phyloP scores from a whole-genome alignment of 1,140 invertebrate genomes.

The Chelonus insularis region DNA sequence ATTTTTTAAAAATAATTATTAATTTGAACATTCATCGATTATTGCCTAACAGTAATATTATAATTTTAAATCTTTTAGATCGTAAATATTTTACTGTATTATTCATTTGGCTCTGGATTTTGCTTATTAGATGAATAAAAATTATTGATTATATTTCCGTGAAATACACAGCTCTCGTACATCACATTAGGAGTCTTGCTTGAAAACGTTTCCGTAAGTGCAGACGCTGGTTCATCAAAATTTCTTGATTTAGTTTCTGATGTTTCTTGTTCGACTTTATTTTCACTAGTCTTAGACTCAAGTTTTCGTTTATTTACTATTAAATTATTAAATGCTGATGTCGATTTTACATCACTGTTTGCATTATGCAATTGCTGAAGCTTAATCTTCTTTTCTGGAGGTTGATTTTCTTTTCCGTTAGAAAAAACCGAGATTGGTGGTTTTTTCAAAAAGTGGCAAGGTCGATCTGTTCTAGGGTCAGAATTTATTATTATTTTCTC shows the following conservation, averaged over 20 bases:
- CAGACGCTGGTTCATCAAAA: slow-evolving; percentile 2
- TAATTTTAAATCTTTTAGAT: background rate
- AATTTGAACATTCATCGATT: background rate
- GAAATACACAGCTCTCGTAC: slow-evolving; percentile 34
- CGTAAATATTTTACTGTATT: background rate
- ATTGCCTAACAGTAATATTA: background rate
- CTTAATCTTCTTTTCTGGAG: slow-evolving; percentile 25
- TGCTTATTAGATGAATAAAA: slow-evolving; percentile 23
- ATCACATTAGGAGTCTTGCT: slow-evolving; percentile 26
- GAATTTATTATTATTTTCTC: slow-evolving; percentile 22
- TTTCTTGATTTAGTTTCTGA: slow-evolving; percentile 18
- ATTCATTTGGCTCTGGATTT: background rate
- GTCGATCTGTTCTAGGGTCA: slow-evolving; percentile 16
- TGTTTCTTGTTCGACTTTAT: background rate
- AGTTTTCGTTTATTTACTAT: background rate
- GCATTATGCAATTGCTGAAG: slow-evolving; percentile 10
- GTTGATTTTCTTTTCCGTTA: slow-evolving; percentile 27
- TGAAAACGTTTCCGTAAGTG: background rate
- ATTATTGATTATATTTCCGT: slow-evolving; percentile 32
- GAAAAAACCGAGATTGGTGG: slow-evolving; percentile 26
- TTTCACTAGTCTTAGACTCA: background rate
- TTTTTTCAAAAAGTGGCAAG: slow-evolving; percentile 26
- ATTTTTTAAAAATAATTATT: background rate
- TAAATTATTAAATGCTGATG: background rate
- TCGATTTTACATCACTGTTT: slow-evolving; percentile 1